Conservation (phyloP, 2,888 invertebrate species). For the Drosophila peninsularis region DNA sequence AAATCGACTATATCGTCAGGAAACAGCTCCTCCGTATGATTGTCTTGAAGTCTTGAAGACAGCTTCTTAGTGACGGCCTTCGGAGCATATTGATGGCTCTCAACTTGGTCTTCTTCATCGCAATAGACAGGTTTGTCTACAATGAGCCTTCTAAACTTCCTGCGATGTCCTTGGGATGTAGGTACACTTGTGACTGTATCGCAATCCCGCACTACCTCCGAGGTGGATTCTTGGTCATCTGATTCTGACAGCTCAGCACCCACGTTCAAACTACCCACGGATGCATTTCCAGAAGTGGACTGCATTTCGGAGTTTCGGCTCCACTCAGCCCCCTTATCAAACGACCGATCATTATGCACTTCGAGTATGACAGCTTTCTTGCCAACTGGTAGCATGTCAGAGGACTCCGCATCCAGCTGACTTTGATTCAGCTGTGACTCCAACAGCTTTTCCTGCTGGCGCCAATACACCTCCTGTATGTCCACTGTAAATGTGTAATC, state of each 20-base stretch:
- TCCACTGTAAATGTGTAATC: slow-evolving; percentile 74
- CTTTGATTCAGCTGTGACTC: neutral
- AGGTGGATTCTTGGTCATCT: slow-evolving; percentile 25
- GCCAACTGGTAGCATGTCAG: slow-evolving; percentile 19
- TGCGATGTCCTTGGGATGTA: slow-evolving; percentile 12
- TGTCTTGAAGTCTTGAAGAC: neutral
- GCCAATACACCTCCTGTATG: slow-evolving; percentile 55
- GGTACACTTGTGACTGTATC: neutral
- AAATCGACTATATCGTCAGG: slow-evolving; percentile 2
- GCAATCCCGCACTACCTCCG: neutral
- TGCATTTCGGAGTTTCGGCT: neutral
- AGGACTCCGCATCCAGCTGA: slow-evolving; percentile 2
- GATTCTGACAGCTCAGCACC: slow-evolving; percentile 59
- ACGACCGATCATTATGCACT: slow-evolving; percentile 30
- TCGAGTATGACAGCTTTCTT: slow-evolving; percentile 34
- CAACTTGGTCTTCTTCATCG: neutral
- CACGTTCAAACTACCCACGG: slow-evolving; percentile 48
- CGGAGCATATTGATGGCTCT: neutral
- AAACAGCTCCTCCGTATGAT: neutral
- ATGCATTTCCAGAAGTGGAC: slow-evolving; percentile 3
- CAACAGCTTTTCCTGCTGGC: slow-evolving; percentile 15
- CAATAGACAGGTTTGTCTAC: slow-evolving; percentile 1
- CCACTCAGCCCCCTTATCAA: slow-evolving; percentile 13
- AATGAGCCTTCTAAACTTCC: slow-evolving; percentile 39
- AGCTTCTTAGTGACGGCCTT: neutral